Percentiles rank a stretch among this genome's conserved stretches.
Conservation (phyloP, 2,113 vertebrate genomes). For the Dolichallabes microphthalmus region DNA sequence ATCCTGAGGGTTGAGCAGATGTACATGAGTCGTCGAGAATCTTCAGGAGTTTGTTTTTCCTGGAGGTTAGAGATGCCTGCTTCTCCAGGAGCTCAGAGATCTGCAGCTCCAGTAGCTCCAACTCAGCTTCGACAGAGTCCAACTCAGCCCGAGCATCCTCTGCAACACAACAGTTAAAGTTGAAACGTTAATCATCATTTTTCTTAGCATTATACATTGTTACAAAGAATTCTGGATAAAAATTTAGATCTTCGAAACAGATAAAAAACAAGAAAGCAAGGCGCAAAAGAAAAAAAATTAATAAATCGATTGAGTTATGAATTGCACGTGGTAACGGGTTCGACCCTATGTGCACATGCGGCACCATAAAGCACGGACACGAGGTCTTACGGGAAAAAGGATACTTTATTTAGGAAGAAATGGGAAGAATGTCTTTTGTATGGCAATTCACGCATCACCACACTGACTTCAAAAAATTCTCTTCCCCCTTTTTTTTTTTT, state of each 20-base stretch:
- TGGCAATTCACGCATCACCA: no score
- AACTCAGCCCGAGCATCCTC: constrained; percentile 81
- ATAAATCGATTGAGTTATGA: no score
- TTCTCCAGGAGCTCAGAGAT: constrained; percentile 85
- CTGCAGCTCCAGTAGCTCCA: constrained; percentile 84
- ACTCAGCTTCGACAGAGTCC: constrained; percentile 79
- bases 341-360: no score
- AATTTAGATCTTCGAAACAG: no score
- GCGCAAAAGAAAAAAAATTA: not conserved
- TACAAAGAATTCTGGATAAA: not conserved
- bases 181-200: not conserved
- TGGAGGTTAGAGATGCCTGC: constrained; percentile 78
- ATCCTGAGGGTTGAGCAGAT: constrained; percentile 52
- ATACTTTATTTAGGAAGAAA: no score
- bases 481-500: no score
- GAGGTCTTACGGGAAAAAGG: no score
- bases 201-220: not conserved
- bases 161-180: constrained; percentile 47
- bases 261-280: not conserved
- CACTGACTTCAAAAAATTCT: no score
- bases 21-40: constrained; percentile 74
- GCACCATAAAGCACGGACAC: no score
- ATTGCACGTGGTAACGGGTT: no score
- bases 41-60: constrained; percentile 73
- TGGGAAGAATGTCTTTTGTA: no score